Base-by-base conservation (phyloP, 2,797 vertebrate species). In the Liasis olivaceus region DNA sequence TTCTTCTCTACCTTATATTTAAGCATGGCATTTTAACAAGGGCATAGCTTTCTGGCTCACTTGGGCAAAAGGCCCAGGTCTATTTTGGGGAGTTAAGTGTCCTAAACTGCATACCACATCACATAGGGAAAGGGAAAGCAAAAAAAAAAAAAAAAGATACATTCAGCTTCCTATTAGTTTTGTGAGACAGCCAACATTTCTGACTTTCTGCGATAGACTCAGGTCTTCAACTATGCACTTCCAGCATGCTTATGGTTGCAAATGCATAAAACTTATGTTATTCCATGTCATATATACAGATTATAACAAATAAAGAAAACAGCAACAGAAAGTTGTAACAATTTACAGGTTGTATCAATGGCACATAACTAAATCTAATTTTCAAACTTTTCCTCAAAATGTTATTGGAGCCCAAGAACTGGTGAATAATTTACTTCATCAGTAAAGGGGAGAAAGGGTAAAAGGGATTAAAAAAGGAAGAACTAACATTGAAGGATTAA, bases 101-200 rank as follows among this genome's bases (percentile, higher is more conserved):
- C 92, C 95, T 95, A 95, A 95, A 95, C 54, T 96, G 84, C 94
- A 36, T 92, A 69, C 91, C 95, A 72, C 94, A 93, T 94, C 84
- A 86, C 89, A 92, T 8, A 93, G 93, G 24, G 90, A 86, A 95
- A 91, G 12, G 58, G 91, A 93, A 96, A 72, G 51, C 95, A 95
- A 77, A 17, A 54, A 15, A 60, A 22, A 96, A 36, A 92, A 14
- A 4, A 66, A 51, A 90, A 0, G 1, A 91, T 90, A 96, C 93
- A 93, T 93, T 95, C 87, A 92, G 86, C 47, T 96, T 97, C 89
- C 91, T 94, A 89, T 92, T 95, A 93, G 93, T 96, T 96, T 95
- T 96, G 93, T 93, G 69, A 84, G 0, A 0, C 1, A 69, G 64
- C 85, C 94, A 92, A 84, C 51, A 58, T 1, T 66, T 17, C 31